Conservation (phyloP, 2,888 invertebrate genomes). For the Pyralis farinalis region DNA sequence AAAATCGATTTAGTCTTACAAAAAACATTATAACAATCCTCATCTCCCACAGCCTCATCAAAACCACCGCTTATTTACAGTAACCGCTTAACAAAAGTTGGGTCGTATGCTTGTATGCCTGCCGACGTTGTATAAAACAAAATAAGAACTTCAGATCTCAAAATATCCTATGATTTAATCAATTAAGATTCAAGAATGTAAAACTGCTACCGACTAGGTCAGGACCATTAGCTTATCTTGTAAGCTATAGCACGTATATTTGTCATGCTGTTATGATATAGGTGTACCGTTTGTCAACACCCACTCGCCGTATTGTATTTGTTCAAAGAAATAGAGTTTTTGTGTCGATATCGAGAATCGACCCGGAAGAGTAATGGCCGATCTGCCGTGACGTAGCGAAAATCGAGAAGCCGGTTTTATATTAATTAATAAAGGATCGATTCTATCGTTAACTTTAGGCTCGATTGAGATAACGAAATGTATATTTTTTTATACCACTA, state of each 20-base stretch:
- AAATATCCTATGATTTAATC: constrained; percentile 1
- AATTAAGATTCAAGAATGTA: constrained; percentile 2
- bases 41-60: too few species aligned
- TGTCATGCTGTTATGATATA: constrained; percentile 28
- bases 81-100: too few species aligned
- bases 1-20: too few species aligned
- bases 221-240: constrained; percentile 22
- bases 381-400: background rate
- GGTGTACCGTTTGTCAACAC: constrained; percentile 23
- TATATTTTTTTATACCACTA: too few species aligned
- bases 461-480: too few species aligned
- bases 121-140: too few species aligned
- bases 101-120: too few species aligned
- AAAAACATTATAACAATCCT: too few species aligned
- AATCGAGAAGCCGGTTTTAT: background rate
- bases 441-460: background rate
- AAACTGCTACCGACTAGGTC: constrained; percentile 15
- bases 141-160: too few species aligned
- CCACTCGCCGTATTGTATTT: constrained; percentile 14
- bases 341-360: background rate
- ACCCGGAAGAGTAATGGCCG: background rate
- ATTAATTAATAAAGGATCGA: background rate
- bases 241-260: constrained; percentile 19
- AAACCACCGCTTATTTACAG: too few species aligned
- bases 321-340: background rate